A percentile compares a stretch with the other conserved stretches of the same genome.
Evolutionary conservation across 1,140 invertebrate genomes (phyloP).

Genomic region (Drosophila nikananu): DNA sequence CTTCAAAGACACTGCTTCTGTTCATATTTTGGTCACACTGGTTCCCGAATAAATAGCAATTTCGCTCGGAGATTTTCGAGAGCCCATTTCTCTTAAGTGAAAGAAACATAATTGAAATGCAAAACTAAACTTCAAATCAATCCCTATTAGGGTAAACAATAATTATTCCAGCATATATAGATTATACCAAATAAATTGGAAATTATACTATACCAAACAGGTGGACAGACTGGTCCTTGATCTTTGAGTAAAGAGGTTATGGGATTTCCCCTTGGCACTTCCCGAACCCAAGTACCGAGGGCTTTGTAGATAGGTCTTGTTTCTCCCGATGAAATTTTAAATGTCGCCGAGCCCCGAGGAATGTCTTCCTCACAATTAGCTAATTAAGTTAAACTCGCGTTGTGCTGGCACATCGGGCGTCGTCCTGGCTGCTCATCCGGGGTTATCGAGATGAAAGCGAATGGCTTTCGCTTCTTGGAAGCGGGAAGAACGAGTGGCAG

Average conservation of each 20-base stretch:
- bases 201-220: background rate
- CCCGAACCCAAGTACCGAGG: background rate
- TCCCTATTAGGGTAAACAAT: no score
- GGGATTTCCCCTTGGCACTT: background rate
- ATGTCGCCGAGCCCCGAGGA: background rate
- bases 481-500: background rate
- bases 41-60: no score
- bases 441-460: conserved; percentile 42
- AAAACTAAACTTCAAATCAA: no score
- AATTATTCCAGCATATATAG: no score
- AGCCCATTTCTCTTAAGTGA: no score
- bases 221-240: background rate
- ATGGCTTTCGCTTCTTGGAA: conserved; percentile 21
- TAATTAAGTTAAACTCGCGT: conserved; percentile 35
- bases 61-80: no score
- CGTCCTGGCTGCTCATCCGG: conserved; percentile 35
- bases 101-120: no score
- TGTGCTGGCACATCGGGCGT: conserved; percentile 29
- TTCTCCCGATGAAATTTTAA: background rate
- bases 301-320: background rate
- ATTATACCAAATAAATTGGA: no score
- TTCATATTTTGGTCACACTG: no score
- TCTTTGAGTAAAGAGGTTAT: background rate
- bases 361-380: conserved; percentile 27
- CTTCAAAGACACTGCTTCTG: no score